Evolutionary conservation across 2,113 vertebrate species (phyloP), one percentile per base, ranked within the genome.

Genomic region (Carettochelys insculpta): DNA sequence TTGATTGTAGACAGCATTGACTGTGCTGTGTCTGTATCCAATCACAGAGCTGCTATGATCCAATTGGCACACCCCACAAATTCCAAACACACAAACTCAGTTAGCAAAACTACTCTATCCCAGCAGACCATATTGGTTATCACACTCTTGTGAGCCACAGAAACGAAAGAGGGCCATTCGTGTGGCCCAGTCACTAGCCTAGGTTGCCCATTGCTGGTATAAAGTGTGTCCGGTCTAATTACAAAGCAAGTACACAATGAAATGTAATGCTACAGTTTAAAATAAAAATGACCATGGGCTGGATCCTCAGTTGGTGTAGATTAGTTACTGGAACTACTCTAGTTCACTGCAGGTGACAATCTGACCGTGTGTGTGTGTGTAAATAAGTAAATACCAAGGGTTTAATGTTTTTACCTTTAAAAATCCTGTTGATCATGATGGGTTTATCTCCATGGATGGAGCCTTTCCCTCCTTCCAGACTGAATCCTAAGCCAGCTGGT

Each of bases 361-460:
- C 1, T 27, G 25, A 19, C n/a, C 2, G 29, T 6, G 61, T 17
- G 52, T 53, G 52, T 27, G 10, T 54, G 25, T 12, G 53, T 12
- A 50, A 50, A 50, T 50, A 50, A n/a, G n/a, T n/a, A n/a, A n/a
- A n/a, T n/a, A n/a, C n/a, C 48, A 50, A 13, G 13, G 38, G 31
- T 73, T 25, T 6, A 56, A 7, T 38, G 3, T 31, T 51, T 47
- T 45, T 96, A 99, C 99, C 99, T 98, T 95, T 98, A 94, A 99
- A 99, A 92, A 99, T 98, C 92, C 98, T 98, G 97, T 98, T 99
- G 89, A 99, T 90, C 43, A 95, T 90, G 50, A 99, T 96, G 6
- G 99, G 99, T 94, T 97, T 99, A 94, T 99, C 99, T 94, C 99
- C 99, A 2, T 98, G 98, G 90, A 99, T 97, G 3, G 99, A 99